phyloP scores from a whole-genome alignment of 2,888 invertebrate genomes.

The Anaspis maculata region DNA sequence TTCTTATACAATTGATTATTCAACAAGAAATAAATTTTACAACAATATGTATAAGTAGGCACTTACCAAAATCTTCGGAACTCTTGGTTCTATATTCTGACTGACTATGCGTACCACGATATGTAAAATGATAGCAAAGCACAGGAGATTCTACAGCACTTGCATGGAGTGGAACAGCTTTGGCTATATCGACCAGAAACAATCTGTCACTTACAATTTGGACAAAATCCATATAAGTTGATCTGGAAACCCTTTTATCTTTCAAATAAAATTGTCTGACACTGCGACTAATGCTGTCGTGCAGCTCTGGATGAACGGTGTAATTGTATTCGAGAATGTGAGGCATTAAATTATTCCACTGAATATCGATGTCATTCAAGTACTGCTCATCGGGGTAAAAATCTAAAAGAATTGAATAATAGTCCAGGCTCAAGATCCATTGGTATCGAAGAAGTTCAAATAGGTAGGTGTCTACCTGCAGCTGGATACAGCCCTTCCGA shows the following conservation, averaged over 20 bases:
- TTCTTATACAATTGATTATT: too few species aligned
- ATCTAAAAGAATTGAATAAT: too few species aligned
- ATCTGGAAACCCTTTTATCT: constrained; percentile 1
- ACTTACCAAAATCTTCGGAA: not conserved
- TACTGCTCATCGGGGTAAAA: constrained; percentile 1
- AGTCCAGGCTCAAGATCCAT: too few species aligned
- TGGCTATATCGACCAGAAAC: constrained; percentile 3
- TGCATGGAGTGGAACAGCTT: constrained; percentile 4
- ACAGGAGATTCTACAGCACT: constrained; percentile 3
- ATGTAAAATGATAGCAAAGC: constrained; percentile 2
- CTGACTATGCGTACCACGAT: constrained; percentile 2
- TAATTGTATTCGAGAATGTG: not conserved
- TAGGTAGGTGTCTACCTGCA: too few species aligned
- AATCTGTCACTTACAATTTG: constrained; percentile 1
- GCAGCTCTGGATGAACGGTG: not conserved
- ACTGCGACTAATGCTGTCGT: not conserved
- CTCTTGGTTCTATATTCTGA: not conserved
- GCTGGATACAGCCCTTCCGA: constrained; percentile 68
- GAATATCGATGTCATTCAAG: constrained; percentile 1
- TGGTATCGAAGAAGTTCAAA: too few species aligned
- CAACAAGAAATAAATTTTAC: not conserved
- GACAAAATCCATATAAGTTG: constrained; percentile 3
- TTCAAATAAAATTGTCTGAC: not conserved
- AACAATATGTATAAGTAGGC: not conserved
- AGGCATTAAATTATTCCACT: not conserved